Evolutionary conservation across 2,113 vertebrate genomes (phyloP).

Genomic region (Urocolius indicus): DNA sequence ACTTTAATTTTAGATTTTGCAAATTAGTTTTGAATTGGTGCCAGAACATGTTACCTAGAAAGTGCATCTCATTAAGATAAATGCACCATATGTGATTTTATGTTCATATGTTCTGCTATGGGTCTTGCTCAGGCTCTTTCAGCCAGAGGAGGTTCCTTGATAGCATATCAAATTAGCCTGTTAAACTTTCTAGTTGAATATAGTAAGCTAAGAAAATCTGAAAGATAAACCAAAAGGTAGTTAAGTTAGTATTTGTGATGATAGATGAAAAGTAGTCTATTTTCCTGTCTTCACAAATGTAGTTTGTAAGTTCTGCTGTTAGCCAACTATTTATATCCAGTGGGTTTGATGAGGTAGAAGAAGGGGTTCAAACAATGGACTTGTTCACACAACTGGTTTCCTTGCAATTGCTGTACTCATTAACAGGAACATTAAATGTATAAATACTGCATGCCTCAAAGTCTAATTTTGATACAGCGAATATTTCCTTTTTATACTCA

Average conservation of each 20-base stretch:
- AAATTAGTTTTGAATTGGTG: not conserved
- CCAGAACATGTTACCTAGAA: accelerated
- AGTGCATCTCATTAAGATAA: not conserved
- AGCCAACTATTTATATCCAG: not conserved
- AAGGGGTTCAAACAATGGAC: conserved; percentile 3
- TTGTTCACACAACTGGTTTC: conserved; percentile 26
- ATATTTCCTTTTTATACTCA: not conserved
- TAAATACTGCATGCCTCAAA: conserved; percentile 7
- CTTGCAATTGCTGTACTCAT: conserved; percentile 1
- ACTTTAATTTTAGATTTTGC: not conserved
- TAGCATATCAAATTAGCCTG: not conserved
- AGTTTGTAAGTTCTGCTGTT: not conserved
- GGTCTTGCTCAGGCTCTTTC: not conserved
- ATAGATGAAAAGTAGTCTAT: not conserved
- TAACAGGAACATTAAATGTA: not conserved
- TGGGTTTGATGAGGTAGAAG: not conserved
- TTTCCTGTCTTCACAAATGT: not conserved
- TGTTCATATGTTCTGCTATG: not conserved
- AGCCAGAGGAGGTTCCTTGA: not conserved
- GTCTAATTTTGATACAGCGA: not conserved
- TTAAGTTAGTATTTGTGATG: not conserved
- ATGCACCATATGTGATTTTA: accelerated
- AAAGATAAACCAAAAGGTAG: not conserved
- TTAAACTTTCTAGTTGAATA: not conserved
- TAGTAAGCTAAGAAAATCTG: not conserved